phyloP scores from a whole-genome alignment of 2,113 vertebrate genomes.

The Bungarus multicinctus region DNA sequence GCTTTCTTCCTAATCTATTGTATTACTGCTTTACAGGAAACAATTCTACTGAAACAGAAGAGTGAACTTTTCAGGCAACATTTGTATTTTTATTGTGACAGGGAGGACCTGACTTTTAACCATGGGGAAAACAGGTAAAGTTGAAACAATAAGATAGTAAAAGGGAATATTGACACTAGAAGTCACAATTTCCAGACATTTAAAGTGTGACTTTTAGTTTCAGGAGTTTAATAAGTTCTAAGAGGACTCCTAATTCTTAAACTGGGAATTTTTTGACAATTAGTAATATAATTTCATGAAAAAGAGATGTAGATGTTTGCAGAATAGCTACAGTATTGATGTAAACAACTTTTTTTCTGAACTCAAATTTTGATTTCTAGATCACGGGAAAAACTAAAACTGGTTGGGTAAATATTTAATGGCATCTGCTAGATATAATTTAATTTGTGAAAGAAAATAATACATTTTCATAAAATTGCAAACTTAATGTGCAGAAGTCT shows the following conservation, averaged over 20 bases:
- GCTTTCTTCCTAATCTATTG: slow-evolving; percentile 43
- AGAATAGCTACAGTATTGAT: not conserved
- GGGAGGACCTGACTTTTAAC: slow-evolving; percentile 52
- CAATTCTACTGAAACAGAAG: slow-evolving; percentile 57
- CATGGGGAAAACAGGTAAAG: slow-evolving; percentile 72
- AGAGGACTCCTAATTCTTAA: not conserved
- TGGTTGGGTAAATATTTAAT: not conserved
- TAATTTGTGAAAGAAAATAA: not conserved
- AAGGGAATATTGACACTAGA: not conserved
- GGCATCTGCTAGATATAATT: not conserved
- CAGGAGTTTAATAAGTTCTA: not conserved
- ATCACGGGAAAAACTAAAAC: not conserved
- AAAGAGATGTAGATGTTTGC: not conserved
- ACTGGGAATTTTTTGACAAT: not conserved
- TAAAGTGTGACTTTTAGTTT: not conserved
- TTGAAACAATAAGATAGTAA: slow-evolving; percentile 31
- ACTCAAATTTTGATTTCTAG: not conserved
- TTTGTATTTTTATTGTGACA: slow-evolving; percentile 63
- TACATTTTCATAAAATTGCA: not conserved
- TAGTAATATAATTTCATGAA: not conserved
- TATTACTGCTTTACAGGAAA: slow-evolving; percentile 61
- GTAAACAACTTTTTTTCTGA: not conserved
- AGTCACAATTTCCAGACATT: not conserved
- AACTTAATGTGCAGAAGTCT: not conserved
- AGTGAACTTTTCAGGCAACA: slow-evolving; percentile 63